Conservation (phyloP, 2,888 invertebrate genomes). For the Hoplodrina ambigua region DNA sequence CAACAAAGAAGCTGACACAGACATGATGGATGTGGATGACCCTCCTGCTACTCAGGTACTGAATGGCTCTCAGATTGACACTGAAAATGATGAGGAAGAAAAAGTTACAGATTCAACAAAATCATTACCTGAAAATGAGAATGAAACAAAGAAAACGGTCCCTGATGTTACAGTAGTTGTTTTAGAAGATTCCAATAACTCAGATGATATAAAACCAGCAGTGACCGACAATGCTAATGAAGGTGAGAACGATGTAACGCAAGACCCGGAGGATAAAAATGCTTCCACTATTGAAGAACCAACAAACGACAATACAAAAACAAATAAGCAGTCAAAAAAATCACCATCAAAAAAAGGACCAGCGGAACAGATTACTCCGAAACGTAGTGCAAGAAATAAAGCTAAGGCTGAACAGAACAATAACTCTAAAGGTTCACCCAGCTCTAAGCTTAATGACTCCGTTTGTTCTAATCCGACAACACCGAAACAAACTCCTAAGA, state of each 20-base stretch:
- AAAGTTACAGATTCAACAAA: constrained; percentile 16
- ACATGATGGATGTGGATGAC: constrained; percentile 76
- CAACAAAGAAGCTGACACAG: constrained; percentile 62
- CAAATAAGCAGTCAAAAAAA: constrained; percentile 34
- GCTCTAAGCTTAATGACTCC: constrained; percentile 75
- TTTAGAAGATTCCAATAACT: constrained; percentile 68
- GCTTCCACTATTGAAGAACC: constrained; percentile 27
- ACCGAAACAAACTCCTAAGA: constrained; percentile 71
- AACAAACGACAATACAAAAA: constrained; percentile 25
- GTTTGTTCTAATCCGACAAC: constrained; percentile 66
- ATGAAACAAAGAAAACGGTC: constrained; percentile 35
- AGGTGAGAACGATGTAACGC: constrained; percentile 1
- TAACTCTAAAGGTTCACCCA: constrained; percentile 70
- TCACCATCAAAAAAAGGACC: constrained; percentile 32
- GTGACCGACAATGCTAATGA: constrained; percentile 35
- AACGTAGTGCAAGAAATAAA: constrained; percentile 74
- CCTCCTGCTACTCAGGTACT: constrained; percentile 48
- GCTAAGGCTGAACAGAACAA: constrained; percentile 71
- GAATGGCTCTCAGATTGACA: constrained; percentile 38
- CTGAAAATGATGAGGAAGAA: constrained; percentile 30
- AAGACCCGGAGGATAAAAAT: constrained; percentile 23
- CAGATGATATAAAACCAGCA: constrained; percentile 41
- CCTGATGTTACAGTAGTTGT: constrained; percentile 50
- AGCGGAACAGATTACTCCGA: constrained; percentile 69
- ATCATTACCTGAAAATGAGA: constrained; percentile 44